Percentiles rank a stretch among this genome's conserved stretches.
Evolutionary conservation across 2,888 invertebrate genomes (phyloP).

Genomic region (Parelbella ahira): DNA sequence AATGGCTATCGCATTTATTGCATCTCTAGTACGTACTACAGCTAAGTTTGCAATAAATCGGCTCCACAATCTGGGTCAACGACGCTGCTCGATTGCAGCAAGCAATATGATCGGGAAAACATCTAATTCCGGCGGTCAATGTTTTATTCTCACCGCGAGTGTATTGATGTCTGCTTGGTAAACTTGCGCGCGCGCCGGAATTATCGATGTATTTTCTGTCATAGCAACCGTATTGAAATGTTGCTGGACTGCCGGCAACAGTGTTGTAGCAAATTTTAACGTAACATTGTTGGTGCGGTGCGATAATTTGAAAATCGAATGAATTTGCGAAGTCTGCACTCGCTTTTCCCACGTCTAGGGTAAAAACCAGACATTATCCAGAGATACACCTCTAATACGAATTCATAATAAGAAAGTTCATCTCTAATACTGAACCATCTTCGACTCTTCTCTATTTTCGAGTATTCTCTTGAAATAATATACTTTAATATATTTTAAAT

Average conservation of each 20-base stretch:
- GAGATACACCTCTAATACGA: no score
- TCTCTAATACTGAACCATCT: no score
- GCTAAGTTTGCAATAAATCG: slow-evolving; percentile 42
- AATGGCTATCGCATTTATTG: slow-evolving; percentile 30
- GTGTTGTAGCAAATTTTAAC: slow-evolving; percentile 24
- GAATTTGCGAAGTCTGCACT: no score
- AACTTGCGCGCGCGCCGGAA: slow-evolving; percentile 31
- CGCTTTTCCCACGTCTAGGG: no score
- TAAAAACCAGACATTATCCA: no score
- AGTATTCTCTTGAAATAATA: no score
- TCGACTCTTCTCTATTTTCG: no score
- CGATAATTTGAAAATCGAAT: no score
- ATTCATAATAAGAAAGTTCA: no score
- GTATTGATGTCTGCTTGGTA: slow-evolving; percentile 33
- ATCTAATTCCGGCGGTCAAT: slow-evolving; percentile 61
- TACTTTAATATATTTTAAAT: no score
- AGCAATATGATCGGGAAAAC: slow-evolving; percentile 44
- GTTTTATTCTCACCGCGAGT: slow-evolving; percentile 37
- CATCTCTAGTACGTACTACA: slow-evolving; percentile 28
- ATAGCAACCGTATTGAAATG: slow-evolving; percentile 36
- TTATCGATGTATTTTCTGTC: slow-evolving; percentile 40
- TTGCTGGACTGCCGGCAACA: neutral
- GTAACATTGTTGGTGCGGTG: no score
- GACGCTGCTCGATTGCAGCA: slow-evolving; percentile 34
- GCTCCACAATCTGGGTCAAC: slow-evolving; percentile 44